Base-by-base conservation (phyloP, 2,888 invertebrate species). In the Rhyacophila evoluta region DNA sequence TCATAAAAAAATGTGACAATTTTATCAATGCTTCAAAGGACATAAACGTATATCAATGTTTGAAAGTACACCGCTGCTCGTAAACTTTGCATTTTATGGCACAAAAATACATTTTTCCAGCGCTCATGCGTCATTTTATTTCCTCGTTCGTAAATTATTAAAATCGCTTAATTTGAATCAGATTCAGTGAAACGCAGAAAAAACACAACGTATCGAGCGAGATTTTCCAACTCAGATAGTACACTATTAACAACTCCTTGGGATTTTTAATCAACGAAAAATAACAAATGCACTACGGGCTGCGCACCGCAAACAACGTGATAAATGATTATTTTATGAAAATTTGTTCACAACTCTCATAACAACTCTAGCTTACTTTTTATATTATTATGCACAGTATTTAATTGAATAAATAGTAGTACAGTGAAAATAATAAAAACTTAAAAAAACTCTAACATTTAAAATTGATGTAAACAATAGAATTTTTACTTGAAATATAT, bases 101-200 rank as follows among this genome's bases (percentile, higher is more conserved):
- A 55, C 19, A 55, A 55, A 55, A 6, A 12, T 55, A 55, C 55
- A 55, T 55, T 55, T 55, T 55, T 4, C 55, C 25, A 19, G 15
- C 55, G 55, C 55, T 3, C 10, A 19, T 55, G 55, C 55, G 55
- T 55, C 55, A 55, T 19, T n/a, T n/a, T n/a, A n/a, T n/a, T 55
- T 55, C 25, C 55, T 8, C 55, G 55, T 55, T 19, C 55, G 55
- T 55, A 55, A 55, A 55, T 55, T 55, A 55, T 55, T 55, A 55
- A 55, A 55, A 55, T 55, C 55, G 55, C 55, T 55, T 55, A 55
- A 55, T 55, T 55, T 10, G 55, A 55, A 55, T 55, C 55, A 55
- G 25, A 55, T 55, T 19, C 55, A 55, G 55, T 55, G 55, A 55
- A 55, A 55, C 55, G 55, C 25, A 55, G 55, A 55, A 55, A 41